phyloP scores from a whole-genome alignment of 2,113 vertebrate species.

The Daubentonia madagascariensis region DNA sequence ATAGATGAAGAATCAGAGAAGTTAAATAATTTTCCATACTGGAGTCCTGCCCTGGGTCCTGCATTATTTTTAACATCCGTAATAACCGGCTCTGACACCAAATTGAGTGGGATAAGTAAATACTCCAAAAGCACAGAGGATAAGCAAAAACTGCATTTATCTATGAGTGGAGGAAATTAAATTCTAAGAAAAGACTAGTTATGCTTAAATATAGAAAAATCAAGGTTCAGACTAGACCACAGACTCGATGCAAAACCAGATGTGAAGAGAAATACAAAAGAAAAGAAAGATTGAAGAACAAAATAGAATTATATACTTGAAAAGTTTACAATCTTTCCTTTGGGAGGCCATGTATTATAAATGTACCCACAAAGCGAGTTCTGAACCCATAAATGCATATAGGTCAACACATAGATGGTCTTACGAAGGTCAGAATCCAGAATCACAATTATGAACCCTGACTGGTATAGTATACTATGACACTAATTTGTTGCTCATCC shows the following conservation, averaged over 20 bases:
- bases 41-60: neutral
- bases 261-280: conserved; percentile 8
- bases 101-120: neutral
- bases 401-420: neutral
- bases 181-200: conserved; percentile 7
- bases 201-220: conserved; percentile 9
- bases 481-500: neutral
- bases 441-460: neutral
- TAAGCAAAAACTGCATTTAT: neutral
- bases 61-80: neutral
- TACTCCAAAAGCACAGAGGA: neutral
- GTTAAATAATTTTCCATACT: neutral
- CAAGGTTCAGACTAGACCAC: neutral
- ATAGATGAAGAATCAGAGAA: neutral
- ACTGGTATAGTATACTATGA: neutral
- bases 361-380: conserved; percentile 1
- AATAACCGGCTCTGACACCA: conserved; percentile 1
- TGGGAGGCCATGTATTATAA: neutral
- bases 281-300: neutral
- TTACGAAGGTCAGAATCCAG: neutral
- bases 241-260: conserved; percentile 10
- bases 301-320: conserved; percentile 43
- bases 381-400: neutral
- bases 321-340: neutral
- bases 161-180: neutral